phyloP scores from a whole-genome alignment of 2,113 vertebrate genomes.

The Vulpes ferrilata region DNA sequence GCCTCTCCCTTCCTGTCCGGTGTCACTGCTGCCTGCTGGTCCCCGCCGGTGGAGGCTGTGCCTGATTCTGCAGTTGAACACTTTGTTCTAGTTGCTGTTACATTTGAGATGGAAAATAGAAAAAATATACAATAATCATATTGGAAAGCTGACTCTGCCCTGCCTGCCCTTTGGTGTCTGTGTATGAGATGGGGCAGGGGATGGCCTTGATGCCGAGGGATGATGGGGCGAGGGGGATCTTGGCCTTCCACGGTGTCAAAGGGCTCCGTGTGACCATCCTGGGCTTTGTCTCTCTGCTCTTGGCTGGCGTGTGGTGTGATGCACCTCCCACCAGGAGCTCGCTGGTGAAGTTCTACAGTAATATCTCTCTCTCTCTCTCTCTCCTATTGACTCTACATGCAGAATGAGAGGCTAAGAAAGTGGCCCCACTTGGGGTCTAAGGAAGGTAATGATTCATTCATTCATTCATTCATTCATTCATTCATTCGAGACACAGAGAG shows the following conservation, averaged over 20 bases:
- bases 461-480: too few species aligned
- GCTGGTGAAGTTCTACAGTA: background rate
- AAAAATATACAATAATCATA: background rate
- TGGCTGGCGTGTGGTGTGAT: background rate
- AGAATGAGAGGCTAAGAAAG: background rate
- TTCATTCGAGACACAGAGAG: too few species aligned
- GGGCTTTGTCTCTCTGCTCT: background rate
- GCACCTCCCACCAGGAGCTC: background rate
- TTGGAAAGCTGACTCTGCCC: background rate
- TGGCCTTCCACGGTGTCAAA: background rate
- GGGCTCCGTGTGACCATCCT: background rate
- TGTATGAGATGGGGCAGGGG: background rate
- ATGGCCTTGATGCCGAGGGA: fast-evolving
- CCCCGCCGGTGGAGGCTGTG: background rate
- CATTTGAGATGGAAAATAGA: conserved; percentile 10
- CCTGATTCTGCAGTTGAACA: background rate
- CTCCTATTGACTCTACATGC: background rate
- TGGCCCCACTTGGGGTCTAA: background rate
- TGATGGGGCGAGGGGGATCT: background rate
- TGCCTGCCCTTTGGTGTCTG: background rate
- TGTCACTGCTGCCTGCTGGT: background rate
- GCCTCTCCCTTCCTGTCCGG: background rate
- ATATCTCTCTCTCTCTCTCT: background rate
- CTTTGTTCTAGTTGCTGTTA: conserved; percentile 44
- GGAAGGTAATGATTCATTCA: background rate